phyloP scores from a whole-genome alignment of 2,888 invertebrate genomes.

The Agrochola lota region DNA sequence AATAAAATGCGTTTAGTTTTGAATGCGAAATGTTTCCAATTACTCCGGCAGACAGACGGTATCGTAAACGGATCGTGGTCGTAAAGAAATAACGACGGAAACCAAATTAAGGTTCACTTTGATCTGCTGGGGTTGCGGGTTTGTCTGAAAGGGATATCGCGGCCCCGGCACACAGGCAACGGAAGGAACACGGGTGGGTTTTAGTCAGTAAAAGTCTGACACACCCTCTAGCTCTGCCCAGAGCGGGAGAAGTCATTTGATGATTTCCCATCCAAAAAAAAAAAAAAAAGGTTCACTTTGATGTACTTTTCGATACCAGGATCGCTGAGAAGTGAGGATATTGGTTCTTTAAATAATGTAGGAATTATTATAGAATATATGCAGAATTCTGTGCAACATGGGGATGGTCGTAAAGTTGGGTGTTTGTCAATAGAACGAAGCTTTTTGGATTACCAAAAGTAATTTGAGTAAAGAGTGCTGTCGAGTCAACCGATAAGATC shows the following conservation, averaged over 20 bases:
- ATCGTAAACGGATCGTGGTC: slow-evolving; percentile 61
- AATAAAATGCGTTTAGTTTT: slow-evolving; percentile 48
- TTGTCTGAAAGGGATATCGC: too few species aligned
- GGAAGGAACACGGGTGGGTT: too few species aligned
- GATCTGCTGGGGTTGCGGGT: too few species aligned
- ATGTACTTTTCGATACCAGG: slow-evolving; percentile 40
- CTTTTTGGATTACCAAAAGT: not conserved
- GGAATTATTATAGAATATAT: too few species aligned
- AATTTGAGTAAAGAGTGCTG: not conserved
- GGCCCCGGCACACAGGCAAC: too few species aligned
- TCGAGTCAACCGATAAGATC: not conserved
- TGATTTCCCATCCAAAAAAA: too few species aligned
- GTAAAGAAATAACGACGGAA: slow-evolving; percentile 56
- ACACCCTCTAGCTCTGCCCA: too few species aligned
- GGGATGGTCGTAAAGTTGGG: not conserved
- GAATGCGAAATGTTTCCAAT: slow-evolving; percentile 47
- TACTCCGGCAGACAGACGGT: slow-evolving; percentile 44
- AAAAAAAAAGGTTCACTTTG: slow-evolving; percentile 51
- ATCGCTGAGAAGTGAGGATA: not conserved
- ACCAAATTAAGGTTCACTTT: slow-evolving; percentile 58
- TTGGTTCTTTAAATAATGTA: slow-evolving; percentile 15
- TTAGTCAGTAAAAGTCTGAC: too few species aligned
- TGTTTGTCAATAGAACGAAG: not conserved
- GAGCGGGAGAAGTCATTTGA: too few species aligned
- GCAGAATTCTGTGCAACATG: not conserved